Base-by-base conservation (phyloP, 2,888 invertebrate species). In the Hirtodrosophila duncani region DNA sequence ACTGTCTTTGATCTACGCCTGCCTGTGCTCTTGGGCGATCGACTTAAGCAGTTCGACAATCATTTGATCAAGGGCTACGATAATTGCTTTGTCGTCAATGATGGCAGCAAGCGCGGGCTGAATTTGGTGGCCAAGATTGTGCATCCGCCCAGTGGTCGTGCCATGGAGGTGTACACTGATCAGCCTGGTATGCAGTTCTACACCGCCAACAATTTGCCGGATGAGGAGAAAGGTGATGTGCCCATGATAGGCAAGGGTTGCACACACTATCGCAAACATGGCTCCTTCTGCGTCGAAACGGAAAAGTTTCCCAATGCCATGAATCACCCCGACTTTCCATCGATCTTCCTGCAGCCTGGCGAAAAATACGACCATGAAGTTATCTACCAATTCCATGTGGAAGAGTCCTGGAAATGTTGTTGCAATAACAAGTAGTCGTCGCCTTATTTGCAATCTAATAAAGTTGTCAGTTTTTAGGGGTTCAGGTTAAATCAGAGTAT, bases 141-240 rank as follows among this genome's bases (percentile, higher is more conserved):
- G 4, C 94, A 95, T 86, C 91, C 91, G 0, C 71, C 84, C 5
- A 89, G 90, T 21, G 96, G 96, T 1, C 89, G 96, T 50, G 90
- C 89, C 14, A 83, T 97, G 62, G 94, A 95, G 83, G 90, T 96
- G 0, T 92, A 91, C 70, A 93, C 94, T 36, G 93, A 96, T 83
- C 95, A 96, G 83, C 96, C 96, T 0, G 97, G 96, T 0, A 89
- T 97, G 56, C 96, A 97, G 84, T 92, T 98, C 81, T 97, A 98
- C 84, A 96, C 96, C 0, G 90, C 92, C 0, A 94, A 95, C 83
- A 89, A 88, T 56, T 86, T 95, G 10, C 94, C 95, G 0, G 90
- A 91, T 67, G 88, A 88, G 0, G 85, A 87, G 36, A 88, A 85
- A 46, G 89, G 88, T 1, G 79, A 72, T 23, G 49, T 6, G 2